phyloP scores from a whole-genome alignment of 92 coral and sea anemone genomes.

The Actinostola sp. region DNA sequence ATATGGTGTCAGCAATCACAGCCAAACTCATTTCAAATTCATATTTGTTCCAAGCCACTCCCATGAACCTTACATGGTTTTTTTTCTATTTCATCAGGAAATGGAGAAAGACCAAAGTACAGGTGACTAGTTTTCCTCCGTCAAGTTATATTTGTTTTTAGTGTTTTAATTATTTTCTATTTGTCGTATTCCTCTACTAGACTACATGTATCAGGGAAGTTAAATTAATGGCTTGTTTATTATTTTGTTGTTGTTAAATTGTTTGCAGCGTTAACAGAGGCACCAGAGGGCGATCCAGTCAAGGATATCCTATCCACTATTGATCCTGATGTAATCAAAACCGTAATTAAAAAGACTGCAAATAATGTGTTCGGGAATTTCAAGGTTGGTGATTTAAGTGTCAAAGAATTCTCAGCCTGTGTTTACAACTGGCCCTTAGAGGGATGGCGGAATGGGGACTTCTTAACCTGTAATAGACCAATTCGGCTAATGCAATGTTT shows the following conservation, averaged over 20 bases:
- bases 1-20: too few species aligned
- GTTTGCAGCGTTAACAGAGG: not conserved
- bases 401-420: too few species aligned
- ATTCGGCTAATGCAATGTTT: too few species aligned
- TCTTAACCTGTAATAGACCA: too few species aligned
- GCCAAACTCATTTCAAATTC: too few species aligned
- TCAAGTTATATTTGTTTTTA: not conserved
- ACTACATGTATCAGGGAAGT: too few species aligned
- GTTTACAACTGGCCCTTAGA: too few species aligned
- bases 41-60: too few species aligned
- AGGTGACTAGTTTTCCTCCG: not conserved
- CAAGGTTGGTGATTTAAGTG: slow-evolving; percentile 69
- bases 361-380: slow-evolving; percentile 79
- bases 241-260: not conserved
- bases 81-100: not conserved
- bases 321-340: slow-evolving; percentile 74
- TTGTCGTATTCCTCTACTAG: too few species aligned
- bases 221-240: too few species aligned
- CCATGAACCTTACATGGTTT: not conserved
- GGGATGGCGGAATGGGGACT: too few species aligned
- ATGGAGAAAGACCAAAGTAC: not conserved
- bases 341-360: slow-evolving; percentile 72
- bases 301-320: slow-evolving; percentile 65
- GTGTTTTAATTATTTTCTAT: too few species aligned
- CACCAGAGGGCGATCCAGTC: slow-evolving; percentile 30